These are phyloP conservation scores for Microcebus tavaratra DNA, from an alignment of 2,113 vertebrate species.

Conservation along the genomic window DNA sequence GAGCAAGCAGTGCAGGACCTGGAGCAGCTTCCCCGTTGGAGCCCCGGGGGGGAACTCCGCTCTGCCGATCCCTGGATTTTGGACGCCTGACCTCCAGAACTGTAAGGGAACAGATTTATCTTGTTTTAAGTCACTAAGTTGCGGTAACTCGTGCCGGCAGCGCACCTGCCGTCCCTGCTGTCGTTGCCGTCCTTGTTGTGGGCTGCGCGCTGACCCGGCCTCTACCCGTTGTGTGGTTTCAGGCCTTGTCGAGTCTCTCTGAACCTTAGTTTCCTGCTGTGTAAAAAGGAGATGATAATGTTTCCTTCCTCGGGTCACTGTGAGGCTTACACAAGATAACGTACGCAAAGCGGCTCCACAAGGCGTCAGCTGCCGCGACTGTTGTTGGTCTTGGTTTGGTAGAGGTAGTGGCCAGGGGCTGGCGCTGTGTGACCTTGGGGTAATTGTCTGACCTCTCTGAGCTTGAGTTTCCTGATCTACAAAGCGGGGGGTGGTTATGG, in stretches of 20 bases:
- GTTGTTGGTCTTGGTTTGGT: background rate
- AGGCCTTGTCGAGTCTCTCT: background rate
- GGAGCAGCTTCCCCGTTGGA: background rate
- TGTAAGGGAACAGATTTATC: background rate
- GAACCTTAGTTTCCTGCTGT: background rate
- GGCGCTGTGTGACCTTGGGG: background rate
- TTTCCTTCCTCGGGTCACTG: background rate
- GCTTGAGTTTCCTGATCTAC: background rate
- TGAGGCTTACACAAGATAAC: background rate
- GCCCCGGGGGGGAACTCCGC: background rate
- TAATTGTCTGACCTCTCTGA: background rate
- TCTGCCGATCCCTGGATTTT: background rate
- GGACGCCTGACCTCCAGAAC: background rate
- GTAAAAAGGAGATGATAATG: background rate
- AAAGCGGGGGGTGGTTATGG: background rate
- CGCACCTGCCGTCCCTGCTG: fast-evolving
- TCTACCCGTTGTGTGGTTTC: background rate
- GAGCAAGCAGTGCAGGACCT: background rate
- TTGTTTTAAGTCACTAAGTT: background rate
- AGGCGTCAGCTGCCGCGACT: background rate
- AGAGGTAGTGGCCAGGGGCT: background rate
- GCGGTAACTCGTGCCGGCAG: background rate
- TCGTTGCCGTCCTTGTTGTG: fast-evolving
- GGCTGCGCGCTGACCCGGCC: background rate
- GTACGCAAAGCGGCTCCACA: background rate